phyloP scores from a whole-genome alignment of 2,797 vertebrate species.

The Scyliorhinus canicula region DNA sequence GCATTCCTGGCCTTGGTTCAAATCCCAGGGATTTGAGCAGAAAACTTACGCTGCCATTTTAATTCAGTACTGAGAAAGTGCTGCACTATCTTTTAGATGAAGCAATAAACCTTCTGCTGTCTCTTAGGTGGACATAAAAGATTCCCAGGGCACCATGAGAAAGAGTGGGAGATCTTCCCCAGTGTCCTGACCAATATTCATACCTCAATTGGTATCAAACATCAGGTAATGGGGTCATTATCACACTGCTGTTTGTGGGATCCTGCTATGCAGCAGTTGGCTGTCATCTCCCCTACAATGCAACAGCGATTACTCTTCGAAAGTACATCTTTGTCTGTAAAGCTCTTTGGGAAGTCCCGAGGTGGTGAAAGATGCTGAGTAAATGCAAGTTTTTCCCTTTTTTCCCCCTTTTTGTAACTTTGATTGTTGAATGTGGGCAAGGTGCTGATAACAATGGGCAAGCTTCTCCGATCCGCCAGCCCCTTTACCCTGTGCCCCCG shows the following conservation, averaged over 20 bases:
- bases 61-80: background rate
- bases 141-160: background rate
- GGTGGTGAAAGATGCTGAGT: background rate
- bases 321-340: background rate
- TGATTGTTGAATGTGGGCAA: background rate
- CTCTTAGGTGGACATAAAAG: background rate
- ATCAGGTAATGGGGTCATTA: too few species aligned
- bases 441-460: background rate
- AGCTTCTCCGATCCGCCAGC: too few species aligned
- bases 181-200: too few species aligned
- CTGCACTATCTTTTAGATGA: background rate
- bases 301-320: background rate
- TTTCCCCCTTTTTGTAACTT: background rate
- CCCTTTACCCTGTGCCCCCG: too few species aligned
- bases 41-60: background rate
- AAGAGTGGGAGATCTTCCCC: too few species aligned
- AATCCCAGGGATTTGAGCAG: background rate
- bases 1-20: background rate
- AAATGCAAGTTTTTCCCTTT: background rate
- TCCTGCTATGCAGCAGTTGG: too few species aligned
- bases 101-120: background rate
- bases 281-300: too few species aligned
- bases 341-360: too few species aligned
- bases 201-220: too few species aligned
- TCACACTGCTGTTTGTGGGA: too few species aligned